These are phyloP conservation scores for Clanis bilineata DNA, from an alignment of 2,888 invertebrate species.

Conservation along the genomic window DNA sequence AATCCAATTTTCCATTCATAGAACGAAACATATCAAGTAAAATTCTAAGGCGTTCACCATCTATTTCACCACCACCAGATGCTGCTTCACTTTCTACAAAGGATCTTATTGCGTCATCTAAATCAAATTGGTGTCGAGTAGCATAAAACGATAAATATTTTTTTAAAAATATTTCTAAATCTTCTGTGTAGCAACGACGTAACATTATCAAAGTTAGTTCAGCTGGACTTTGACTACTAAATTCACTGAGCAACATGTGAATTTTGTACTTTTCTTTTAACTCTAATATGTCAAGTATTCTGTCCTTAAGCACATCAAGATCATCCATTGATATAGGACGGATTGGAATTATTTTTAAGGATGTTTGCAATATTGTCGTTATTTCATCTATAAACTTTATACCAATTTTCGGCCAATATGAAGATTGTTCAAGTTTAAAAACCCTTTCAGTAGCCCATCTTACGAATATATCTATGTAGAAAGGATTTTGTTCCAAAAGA, in stretches of 20 bases:
- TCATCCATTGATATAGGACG: slow-evolving; percentile 73
- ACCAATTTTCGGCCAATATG: slow-evolving; percentile 79
- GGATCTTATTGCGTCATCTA: slow-evolving; percentile 66
- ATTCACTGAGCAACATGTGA: slow-evolving; percentile 69
- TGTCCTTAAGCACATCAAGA: slow-evolving; percentile 64
- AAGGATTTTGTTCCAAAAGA: slow-evolving; percentile 69
- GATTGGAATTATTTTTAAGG: slow-evolving; percentile 61
- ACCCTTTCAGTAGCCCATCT: slow-evolving; percentile 75
- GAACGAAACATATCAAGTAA: slow-evolving; percentile 63
- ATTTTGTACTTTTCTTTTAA: slow-evolving; percentile 74
- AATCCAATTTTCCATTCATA: slow-evolving; percentile 60
- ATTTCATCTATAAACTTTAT: slow-evolving; percentile 71
- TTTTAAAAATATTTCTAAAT: slow-evolving; percentile 63
- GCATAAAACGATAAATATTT: slow-evolving; percentile 69
- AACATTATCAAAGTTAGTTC: slow-evolving; percentile 75
- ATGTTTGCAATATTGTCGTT: slow-evolving; percentile 57
- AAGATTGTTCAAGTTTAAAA: slow-evolving; percentile 68
- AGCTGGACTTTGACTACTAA: slow-evolving; percentile 63
- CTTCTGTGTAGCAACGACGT: slow-evolving; percentile 76
- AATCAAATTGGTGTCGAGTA: slow-evolving; percentile 64
- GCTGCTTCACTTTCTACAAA: slow-evolving; percentile 71
- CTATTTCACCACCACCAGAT: slow-evolving; percentile 64
- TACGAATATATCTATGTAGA: slow-evolving; percentile 70
- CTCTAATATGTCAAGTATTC: slow-evolving; percentile 65
- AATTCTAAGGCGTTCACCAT: slow-evolving; percentile 63